These are phyloP conservation scores for Raphicerus campestris DNA, from an alignment of 2,113 vertebrate genomes.

Conservation along the genomic window DNA sequence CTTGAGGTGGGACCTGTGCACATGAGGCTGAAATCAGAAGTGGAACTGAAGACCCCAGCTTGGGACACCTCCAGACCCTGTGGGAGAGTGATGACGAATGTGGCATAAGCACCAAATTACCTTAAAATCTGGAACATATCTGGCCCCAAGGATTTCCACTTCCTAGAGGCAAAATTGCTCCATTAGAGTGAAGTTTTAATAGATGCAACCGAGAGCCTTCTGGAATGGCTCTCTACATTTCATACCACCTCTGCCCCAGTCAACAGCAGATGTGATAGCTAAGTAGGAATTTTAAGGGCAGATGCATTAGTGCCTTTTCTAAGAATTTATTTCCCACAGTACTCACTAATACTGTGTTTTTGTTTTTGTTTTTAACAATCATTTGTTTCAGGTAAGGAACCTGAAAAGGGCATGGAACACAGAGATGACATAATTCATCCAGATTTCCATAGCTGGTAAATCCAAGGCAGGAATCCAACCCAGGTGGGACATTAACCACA, in stretches of 20 bases:
- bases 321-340: background rate
- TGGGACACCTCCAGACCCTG: background rate
- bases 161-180: background rate
- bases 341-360: background rate
- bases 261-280: rapidly evolving
- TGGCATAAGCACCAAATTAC: background rate
- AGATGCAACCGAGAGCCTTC: background rate
- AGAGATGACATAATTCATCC: background rate
- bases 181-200: background rate
- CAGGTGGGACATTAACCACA: background rate
- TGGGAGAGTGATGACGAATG: background rate
- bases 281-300: rapidly evolving
- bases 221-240: rapidly evolving
- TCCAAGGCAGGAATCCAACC: background rate
- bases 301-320: background rate
- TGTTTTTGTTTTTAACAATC: background rate
- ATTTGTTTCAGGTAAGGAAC: background rate
- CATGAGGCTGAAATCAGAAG: background rate
- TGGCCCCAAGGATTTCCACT: background rate
- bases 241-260: background rate
- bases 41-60: background rate
- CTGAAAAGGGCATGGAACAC: background rate
- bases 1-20: background rate
- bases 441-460: background rate
- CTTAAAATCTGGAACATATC: background rate